Conservation (phyloP, 2,113 vertebrate genomes). For the Zosterops lateralis region DNA sequence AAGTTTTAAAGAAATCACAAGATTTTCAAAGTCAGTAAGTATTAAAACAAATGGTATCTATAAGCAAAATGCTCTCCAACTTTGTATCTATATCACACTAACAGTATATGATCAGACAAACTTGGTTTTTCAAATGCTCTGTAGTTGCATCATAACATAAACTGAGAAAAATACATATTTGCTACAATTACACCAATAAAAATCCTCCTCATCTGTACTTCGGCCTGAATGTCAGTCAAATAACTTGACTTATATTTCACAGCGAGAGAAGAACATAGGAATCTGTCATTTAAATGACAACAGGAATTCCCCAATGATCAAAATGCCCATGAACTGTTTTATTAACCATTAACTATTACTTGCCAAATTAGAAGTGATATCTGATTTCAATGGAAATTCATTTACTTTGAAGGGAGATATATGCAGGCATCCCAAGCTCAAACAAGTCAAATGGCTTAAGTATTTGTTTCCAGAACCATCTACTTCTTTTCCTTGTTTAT, state of each 20-base stretch:
- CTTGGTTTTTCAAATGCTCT: slow-evolving; percentile 38
- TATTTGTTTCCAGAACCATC: slow-evolving; percentile 14
- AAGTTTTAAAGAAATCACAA: neutral
- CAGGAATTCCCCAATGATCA: neutral
- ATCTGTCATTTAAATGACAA: neutral
- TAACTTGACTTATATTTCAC: neutral
- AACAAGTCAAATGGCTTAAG: slow-evolving; percentile 45
- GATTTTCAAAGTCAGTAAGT: neutral
- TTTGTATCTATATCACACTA: neutral
- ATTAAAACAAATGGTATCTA: neutral
- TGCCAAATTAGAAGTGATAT: slow-evolving; percentile 24
- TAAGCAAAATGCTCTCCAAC: neutral
- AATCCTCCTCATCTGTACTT: neutral
- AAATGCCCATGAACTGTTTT: neutral
- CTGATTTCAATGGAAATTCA: slow-evolving; percentile 57
- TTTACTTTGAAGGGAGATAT: slow-evolving; percentile 12
- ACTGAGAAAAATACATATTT: slow-evolving; percentile 13
- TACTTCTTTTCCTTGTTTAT: neutral
- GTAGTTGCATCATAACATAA: neutral
- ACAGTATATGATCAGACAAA: neutral
- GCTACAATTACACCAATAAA: slow-evolving; percentile 28
- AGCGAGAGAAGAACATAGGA: slow-evolving; percentile 15
- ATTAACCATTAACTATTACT: slow-evolving; percentile 28
- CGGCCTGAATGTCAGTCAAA: neutral
- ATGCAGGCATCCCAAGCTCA: slow-evolving; percentile 45